Evolutionary conservation across 2,888 invertebrate genomes (phyloP), one percentile per base, ranked within the genome.

Genomic region (Caenorhabditis wallacei): DNA sequence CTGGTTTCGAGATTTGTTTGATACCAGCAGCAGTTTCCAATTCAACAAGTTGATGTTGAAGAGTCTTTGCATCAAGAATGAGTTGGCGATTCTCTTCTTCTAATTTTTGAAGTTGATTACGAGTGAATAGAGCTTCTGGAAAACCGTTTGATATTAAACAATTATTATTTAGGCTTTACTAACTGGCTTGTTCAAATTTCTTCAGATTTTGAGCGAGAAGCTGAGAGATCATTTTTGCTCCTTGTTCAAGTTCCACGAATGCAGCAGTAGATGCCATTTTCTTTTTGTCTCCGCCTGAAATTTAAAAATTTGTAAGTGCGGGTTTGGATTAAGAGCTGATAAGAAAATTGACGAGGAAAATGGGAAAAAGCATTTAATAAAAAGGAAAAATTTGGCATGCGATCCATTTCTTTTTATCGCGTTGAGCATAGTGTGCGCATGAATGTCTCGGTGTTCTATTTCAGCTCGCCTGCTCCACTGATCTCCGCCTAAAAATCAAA

Each of bases 11-110:
- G 16, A 76, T 66, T 48, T 81, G 83, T 53, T 76, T 68, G 54
- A 76, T 86, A 84, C 91, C 91, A 18, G 83, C 88, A 3, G 78
- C 85, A 1, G 69, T 75, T 79, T 91, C 91, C 10, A 85, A 63
- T 22, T 84, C 74, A 1, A 88, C 76, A 16, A 92, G 78, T 51
- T 85, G 70, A n/a, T 78, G 75, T 75, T 86, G 86, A 18, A 89
- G 80, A 0, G 64, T 26, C 48, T 86, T 84, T 8, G 91, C 88
- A 37, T 90, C 87, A 26, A 78, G 69, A 26, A 84, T 82, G 37
- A 92, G 75, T 18, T 76, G 66, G 7, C n/a, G 80, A 35, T 88
- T 87, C 35, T 88, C 88, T n/a, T 71, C 83, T n/a, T 88, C 85
- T 56, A 92, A 72, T 46, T 82, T 79, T 16, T 51, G 57, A 16